These are phyloP conservation scores for Semnornis frantzii DNA, from an alignment of 2,113 vertebrate genomes.

Conservation along the genomic window DNA sequence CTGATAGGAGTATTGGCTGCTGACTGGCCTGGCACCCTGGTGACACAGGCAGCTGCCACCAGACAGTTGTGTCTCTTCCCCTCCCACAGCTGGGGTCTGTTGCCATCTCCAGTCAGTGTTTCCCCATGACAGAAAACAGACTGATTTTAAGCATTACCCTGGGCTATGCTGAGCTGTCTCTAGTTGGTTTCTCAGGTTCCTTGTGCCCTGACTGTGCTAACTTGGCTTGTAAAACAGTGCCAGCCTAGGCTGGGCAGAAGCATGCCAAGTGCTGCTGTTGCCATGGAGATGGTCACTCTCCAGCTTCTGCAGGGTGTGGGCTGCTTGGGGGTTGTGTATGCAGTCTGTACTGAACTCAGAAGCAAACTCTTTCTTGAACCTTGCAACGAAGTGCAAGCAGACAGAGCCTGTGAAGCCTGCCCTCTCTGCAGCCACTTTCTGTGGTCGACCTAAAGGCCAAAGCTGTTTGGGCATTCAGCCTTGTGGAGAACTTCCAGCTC, in stretches of 20 bases:
- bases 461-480: neutral
- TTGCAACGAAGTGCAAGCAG: neutral
- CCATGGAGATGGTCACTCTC: neutral
- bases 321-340: neutral
- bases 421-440: neutral
- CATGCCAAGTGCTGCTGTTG: neutral
- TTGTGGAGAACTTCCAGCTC: neutral
- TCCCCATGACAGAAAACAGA: neutral
- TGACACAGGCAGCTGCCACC: neutral
- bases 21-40: accelerated
- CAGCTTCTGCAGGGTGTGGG: neutral
- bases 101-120: neutral
- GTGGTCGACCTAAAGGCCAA: neutral
- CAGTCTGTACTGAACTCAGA: neutral
- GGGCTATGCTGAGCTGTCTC: neutral
- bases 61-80: neutral
- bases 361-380: neutral
- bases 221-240: neutral
- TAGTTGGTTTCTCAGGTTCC: neutral
- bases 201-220: neutral
- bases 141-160: neutral
- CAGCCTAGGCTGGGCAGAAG: neutral
- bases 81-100: accelerated
- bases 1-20: neutral
- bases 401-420: neutral